Evolutionary conservation across 2,888 invertebrate genomes (phyloP).

Genomic region (Hofmannophila pseudospretella): DNA sequence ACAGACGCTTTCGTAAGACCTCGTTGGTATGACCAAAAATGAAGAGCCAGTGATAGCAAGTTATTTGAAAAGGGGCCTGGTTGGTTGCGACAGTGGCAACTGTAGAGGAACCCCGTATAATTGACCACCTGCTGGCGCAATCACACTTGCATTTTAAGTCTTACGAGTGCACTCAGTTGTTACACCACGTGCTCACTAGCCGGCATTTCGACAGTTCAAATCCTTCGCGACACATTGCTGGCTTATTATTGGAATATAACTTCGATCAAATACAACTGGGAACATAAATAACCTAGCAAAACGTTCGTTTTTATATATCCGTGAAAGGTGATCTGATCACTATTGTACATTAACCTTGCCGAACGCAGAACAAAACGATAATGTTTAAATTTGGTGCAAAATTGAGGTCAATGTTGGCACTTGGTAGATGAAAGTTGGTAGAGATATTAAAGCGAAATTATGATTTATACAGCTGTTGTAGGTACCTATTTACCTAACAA

Average conservation of each 20-base stretch:
- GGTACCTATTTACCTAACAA: no score
- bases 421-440: conserved; percentile 37
- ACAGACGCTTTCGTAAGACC: no score
- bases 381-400: conserved; percentile 24
- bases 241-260: conserved; percentile 19
- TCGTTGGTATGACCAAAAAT: no score
- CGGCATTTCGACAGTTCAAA: not conserved
- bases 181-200: not conserved
- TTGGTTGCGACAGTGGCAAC: conserved; percentile 33
- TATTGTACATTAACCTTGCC: conserved; percentile 34
- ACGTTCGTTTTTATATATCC: conserved; percentile 24
- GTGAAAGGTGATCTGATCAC: conserved; percentile 39
- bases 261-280: conserved; percentile 19
- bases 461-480: conserved; percentile 12
- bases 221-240: conserved; percentile 22
- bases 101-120: conserved; percentile 38
- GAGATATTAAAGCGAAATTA: conserved; percentile 24
- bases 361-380: conserved; percentile 35
- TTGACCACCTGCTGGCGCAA: conserved; percentile 28
- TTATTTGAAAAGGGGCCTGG: conserved; percentile 9
- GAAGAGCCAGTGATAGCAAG: no score
- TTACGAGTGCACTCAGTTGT: conserved; percentile 10
- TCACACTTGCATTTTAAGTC: no score
- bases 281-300: conserved; percentile 25
- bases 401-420: conserved; percentile 41